phyloP scores from a whole-genome alignment of 1,140 invertebrate species.

The Drosophila albomicans region DNA sequence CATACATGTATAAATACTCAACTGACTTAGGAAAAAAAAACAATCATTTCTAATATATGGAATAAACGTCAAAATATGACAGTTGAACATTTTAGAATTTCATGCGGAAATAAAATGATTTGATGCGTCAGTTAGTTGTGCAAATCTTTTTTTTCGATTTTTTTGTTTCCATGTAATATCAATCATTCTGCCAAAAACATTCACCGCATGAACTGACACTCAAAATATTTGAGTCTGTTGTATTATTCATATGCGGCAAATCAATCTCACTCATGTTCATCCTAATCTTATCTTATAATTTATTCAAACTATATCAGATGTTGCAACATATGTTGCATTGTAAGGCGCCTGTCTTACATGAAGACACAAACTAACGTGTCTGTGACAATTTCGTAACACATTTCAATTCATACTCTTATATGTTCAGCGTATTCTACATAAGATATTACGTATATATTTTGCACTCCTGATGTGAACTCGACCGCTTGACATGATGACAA shows the following conservation, averaged over 20 bases:
- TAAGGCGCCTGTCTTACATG: background rate
- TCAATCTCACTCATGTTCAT: background rate
- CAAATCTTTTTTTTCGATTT: background rate
- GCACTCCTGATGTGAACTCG: slow-evolving; percentile 29
- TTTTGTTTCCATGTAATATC: background rate
- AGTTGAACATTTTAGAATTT: slow-evolving; percentile 19
- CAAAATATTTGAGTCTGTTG: background rate
- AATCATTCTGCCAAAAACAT: background rate
- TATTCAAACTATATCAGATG: background rate
- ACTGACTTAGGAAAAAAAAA: slow-evolving; percentile 23
- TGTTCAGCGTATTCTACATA: background rate
- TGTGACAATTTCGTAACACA: slow-evolving; percentile 9
- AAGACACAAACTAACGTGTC: slow-evolving; percentile 2
- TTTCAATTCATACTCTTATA: slow-evolving; percentile 8
- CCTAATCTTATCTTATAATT: background rate
- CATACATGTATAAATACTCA: slow-evolving; percentile 54
- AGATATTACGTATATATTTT: slow-evolving; percentile 25
- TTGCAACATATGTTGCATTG: background rate
- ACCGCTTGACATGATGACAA: slow-evolving; percentile 40
- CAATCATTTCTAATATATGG: slow-evolving; percentile 33
- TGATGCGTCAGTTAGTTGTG: background rate
- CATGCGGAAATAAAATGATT: background rate
- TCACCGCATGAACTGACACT: background rate
- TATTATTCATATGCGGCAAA: background rate
- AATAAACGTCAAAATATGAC: slow-evolving; percentile 29